These are phyloP conservation scores for Sylvicola cinctus DNA, from an alignment of 2,888 invertebrate species.

Conservation along the genomic window DNA sequence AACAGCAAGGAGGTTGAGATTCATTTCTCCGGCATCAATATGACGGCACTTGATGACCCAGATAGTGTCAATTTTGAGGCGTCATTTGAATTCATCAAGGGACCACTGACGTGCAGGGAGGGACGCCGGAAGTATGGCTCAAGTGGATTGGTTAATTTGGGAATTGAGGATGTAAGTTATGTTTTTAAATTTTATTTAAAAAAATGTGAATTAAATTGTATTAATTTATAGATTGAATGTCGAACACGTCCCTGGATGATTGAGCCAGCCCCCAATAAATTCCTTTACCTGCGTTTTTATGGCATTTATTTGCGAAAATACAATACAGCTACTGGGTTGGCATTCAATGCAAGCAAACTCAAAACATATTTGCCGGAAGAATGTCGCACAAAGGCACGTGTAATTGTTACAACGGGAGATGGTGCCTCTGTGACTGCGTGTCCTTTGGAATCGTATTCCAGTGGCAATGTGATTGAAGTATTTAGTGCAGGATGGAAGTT, in stretches of 20 bases:
- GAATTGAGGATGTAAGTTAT: conserved; percentile 22
- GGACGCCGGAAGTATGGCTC: conserved; percentile 50
- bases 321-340: conserved; percentile 22
- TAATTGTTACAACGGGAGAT: conserved; percentile 53
- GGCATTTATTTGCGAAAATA: conserved; percentile 33
- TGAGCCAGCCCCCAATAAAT: conserved; percentile 49
- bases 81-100: conserved; percentile 57
- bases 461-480: conserved; percentile 48
- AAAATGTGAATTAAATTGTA: conserved; percentile 1
- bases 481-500: conserved; percentile 68
- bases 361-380: conserved; percentile 30
- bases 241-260: conserved; percentile 63
- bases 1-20: conserved; percentile 57
- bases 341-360: conserved; percentile 34
- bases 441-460: conserved; percentile 30
- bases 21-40: conserved; percentile 58
- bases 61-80: conserved; percentile 69
- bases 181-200: not conserved
- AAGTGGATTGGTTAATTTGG: conserved; percentile 53
- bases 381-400: conserved; percentile 58
- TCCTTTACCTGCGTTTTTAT: conserved; percentile 55
- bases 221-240: conserved; percentile 42
- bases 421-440: conserved; percentile 30
- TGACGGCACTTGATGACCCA: conserved; percentile 74
- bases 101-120: conserved; percentile 45